These are phyloP conservation scores for Lophochroa leadbeateri DNA, from an alignment of 2,113 vertebrate species.

Conservation along the genomic window DNA sequence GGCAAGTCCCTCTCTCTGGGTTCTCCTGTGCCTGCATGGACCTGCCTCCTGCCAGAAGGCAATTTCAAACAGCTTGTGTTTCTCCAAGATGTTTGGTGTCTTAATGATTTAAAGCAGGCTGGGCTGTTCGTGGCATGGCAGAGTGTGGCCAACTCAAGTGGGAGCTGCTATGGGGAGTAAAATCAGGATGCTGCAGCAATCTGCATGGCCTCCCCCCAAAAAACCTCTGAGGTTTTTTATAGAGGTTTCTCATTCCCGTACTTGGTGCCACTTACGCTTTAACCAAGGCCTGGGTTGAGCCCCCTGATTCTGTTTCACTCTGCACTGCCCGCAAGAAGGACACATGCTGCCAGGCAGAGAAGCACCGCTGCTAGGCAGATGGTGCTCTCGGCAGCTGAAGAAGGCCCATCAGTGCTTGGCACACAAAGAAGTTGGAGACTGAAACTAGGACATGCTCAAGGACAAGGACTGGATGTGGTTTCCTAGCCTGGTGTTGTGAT, in stretches of 20 bases:
- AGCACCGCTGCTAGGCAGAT: background rate
- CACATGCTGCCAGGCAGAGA: rapidly evolving
- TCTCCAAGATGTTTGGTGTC: background rate
- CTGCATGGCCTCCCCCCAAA: background rate
- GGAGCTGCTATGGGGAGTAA: background rate
- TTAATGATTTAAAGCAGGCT: background rate
- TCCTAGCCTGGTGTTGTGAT: background rate
- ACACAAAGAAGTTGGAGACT: background rate
- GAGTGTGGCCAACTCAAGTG: background rate
- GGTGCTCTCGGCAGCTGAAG: background rate
- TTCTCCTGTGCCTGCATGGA: background rate
- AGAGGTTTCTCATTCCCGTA: background rate
- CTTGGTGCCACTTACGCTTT: background rate
- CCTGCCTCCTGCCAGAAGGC: background rate
- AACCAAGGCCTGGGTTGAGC: background rate
- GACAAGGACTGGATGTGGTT: background rate
- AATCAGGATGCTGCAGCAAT: background rate
- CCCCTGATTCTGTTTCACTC: background rate
- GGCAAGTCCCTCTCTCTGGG: background rate
- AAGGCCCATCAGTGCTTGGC: background rate
- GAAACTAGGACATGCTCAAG: background rate
- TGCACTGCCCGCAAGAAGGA: background rate
- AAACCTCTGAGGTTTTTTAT: background rate
- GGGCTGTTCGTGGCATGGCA: background rate
- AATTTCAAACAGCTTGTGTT: background rate